Evolutionary conservation across 2,797 vertebrate species (phyloP).

Genomic region (Pipistrellus kuhlii): DNA sequence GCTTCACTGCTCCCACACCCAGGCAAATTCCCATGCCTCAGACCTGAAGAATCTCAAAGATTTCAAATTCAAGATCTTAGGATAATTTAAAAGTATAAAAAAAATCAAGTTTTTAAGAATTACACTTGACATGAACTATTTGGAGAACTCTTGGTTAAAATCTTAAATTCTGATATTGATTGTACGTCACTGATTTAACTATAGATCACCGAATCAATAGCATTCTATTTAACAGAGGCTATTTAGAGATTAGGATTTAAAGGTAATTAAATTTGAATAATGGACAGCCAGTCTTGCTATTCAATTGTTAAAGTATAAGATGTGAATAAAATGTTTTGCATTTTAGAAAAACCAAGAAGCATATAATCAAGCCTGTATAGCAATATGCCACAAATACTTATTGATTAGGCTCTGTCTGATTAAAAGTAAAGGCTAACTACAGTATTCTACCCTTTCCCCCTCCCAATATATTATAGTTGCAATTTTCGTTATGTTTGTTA

Average conservation of each 20-base stretch:
- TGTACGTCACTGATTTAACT: conserved; percentile 50
- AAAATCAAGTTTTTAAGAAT: not conserved
- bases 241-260: conserved; percentile 68
- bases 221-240: conserved; percentile 48
- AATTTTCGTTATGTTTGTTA: conserved; percentile 44
- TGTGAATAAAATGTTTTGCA: conserved; percentile 37
- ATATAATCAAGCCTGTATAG: not conserved
- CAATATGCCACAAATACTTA: conserved; percentile 12
- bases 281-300: not conserved
- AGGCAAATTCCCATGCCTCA: not conserved
- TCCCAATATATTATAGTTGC: not conserved
- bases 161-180: conserved; percentile 64
- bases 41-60: not conserved
- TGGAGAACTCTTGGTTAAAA: conserved; percentile 43
- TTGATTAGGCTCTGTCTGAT: conserved; percentile 2
- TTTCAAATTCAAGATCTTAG: conserved; percentile 17
- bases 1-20: accelerated
- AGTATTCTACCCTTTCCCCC: not conserved
- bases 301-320: not conserved
- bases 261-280: conserved; percentile 63
- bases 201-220: conserved; percentile 47
- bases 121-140: not conserved
- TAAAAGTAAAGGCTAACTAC: not conserved
- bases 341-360: conserved; percentile 31
- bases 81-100: not conserved